phyloP scores from a whole-genome alignment of 2,797 vertebrate species.

The Tachyglossus aculeatus region DNA sequence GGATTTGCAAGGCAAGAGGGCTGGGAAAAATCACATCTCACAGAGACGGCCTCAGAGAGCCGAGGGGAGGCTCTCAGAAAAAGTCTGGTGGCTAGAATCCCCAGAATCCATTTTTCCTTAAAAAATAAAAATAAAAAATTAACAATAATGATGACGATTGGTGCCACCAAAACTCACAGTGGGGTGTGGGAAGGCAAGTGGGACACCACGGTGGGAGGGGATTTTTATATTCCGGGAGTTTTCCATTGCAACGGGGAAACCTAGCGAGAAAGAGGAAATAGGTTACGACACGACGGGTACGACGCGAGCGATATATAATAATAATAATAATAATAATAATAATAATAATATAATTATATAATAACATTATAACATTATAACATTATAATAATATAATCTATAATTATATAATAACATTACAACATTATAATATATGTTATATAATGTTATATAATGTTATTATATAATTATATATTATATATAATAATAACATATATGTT shows the following conservation, averaged over 20 bases:
- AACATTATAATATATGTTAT: no score
- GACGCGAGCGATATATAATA: no score
- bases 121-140: slow-evolving; percentile 20
- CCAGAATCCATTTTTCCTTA: slow-evolving; percentile 10
- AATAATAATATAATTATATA: no score
- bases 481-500: no score
- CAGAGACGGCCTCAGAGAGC: slow-evolving; percentile 17
- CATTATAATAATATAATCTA: no score
- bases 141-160: not conserved
- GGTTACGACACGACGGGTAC: slow-evolving; percentile 18
- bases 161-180: not conserved
- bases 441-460: no score
- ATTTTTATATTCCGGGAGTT: slow-evolving; percentile 2
- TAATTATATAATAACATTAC: no score
- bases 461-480: no score
- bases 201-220: slow-evolving; percentile 13
- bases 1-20: not conserved
- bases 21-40: slow-evolving; percentile 28
- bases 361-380: no score
- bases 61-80: slow-evolving; percentile 18
- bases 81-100: slow-evolving; percentile 29
- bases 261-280: slow-evolving; percentile 22
- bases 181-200: not conserved
- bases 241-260: slow-evolving; percentile 21
- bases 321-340: no score